Percentiles rank a stretch among this genome's conserved stretches.
phyloP scores from a whole-genome alignment of 2,797 vertebrate genomes.

The Acanthiza pusilla region DNA sequence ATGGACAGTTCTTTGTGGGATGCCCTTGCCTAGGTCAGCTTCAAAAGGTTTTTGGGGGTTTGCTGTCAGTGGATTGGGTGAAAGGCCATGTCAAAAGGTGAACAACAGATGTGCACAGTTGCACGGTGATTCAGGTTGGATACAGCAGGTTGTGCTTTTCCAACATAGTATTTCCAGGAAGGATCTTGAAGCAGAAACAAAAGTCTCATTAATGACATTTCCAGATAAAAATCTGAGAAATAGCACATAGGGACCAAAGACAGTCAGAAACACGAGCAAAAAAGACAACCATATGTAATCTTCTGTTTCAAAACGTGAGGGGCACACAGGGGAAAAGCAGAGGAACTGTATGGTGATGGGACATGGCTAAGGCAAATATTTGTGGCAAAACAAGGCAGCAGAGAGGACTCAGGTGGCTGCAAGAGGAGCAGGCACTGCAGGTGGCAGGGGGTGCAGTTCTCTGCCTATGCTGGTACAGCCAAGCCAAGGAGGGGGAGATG shows the following conservation, averaged over 20 bases:
- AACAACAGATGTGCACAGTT: neutral
- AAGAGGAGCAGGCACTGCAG: neutral
- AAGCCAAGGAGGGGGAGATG: neutral
- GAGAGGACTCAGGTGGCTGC: neutral
- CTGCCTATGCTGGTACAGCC: neutral
- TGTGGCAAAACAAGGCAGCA: neutral
- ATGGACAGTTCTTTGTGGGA: neutral
- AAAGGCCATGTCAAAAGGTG: neutral
- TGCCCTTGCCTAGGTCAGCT: neutral
- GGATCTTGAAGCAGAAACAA: neutral
- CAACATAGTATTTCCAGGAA: neutral
- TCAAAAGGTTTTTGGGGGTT: neutral
- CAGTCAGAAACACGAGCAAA: neutral
- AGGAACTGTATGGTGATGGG: neutral
- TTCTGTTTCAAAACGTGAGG: neutral
- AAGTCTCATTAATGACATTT: neutral
- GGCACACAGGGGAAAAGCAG: neutral
- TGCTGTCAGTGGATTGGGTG: neutral
- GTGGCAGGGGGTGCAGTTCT: neutral
- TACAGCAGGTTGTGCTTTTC: neutral
- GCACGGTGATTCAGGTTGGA: neutral
- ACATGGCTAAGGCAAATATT: neutral
- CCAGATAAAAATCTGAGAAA: neutral
- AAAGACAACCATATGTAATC: neutral
- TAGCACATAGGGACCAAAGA: neutral